phyloP scores from a whole-genome alignment of 2,113 vertebrate species.

The Phrynocephalus versicolor region DNA sequence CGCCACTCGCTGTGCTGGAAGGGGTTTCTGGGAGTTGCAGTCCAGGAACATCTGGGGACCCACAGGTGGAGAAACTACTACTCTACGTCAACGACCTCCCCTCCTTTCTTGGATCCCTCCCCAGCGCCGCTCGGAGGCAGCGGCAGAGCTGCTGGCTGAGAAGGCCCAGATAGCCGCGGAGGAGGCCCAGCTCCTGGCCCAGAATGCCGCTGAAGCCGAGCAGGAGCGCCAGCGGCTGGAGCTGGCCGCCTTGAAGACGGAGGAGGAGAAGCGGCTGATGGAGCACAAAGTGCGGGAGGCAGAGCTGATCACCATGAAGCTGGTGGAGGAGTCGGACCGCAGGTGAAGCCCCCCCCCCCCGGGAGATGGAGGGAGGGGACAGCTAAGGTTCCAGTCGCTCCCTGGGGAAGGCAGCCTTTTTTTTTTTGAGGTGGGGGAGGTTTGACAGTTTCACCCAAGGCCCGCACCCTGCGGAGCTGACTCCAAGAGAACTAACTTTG shows the following conservation, averaged over 20 bases:
- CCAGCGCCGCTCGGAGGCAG: conserved; percentile 89
- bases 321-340: conserved; percentile 90
- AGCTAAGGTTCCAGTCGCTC: too few relatives aligned
- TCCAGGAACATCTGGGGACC: too few relatives aligned
- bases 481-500: too few relatives aligned
- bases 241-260: conserved; percentile 87
- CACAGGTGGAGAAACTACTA: too few relatives aligned
- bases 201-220: conserved; percentile 91
- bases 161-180: conserved; percentile 94
- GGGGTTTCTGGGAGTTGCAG: too few relatives aligned
- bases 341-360: conserved; percentile 79
- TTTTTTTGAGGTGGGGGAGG: too few relatives aligned
- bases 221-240: conserved; percentile 89
- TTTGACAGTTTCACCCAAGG: too few relatives aligned
- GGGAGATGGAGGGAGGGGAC: neutral
- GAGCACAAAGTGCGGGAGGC: conserved; percentile 95
- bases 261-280: conserved; percentile 91
- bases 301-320: conserved; percentile 88
- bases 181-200: conserved; percentile 90
- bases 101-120: neutral
- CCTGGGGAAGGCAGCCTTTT: too few relatives aligned
- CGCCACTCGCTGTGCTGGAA: too few relatives aligned
- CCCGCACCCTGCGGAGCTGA: too few relatives aligned
- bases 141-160: conserved; percentile 89
- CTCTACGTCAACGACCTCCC: too few relatives aligned